These are phyloP conservation scores for Masnerella sp. DNA, from an alignment of 2,888 invertebrate species.

Conservation along the genomic window DNA sequence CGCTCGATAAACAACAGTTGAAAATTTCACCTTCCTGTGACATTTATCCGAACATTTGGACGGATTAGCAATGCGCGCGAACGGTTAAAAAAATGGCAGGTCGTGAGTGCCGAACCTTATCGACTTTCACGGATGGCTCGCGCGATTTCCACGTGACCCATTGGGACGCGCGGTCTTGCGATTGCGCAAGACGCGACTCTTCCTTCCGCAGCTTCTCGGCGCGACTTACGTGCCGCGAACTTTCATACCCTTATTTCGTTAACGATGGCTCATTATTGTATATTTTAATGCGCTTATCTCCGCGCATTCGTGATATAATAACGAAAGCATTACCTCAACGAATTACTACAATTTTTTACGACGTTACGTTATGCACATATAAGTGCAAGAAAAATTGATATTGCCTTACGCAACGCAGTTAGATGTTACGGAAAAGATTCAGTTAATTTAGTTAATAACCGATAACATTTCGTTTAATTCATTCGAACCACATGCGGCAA, in stretches of 20 bases:
- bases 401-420: slow-evolving; percentile 21
- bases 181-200: slow-evolving; percentile 49
- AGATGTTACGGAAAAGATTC: slow-evolving; percentile 34
- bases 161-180: slow-evolving; percentile 39
- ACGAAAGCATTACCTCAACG: slow-evolving; percentile 32
- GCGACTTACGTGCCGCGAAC: slow-evolving; percentile 14
- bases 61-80: slow-evolving; percentile 27
- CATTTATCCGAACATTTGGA: slow-evolving; percentile 19
- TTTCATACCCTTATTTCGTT: slow-evolving; percentile 37
- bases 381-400: slow-evolving; percentile 40
- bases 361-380: slow-evolving; percentile 42
- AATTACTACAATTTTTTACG: slow-evolving; percentile 39
- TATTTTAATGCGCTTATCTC: slow-evolving; percentile 30
- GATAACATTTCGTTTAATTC: no score
- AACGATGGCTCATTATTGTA: slow-evolving; percentile 45
- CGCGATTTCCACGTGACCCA: slow-evolving; percentile 57
- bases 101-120: slow-evolving; percentile 40
- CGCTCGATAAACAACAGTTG: no score
- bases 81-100: no score
- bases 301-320: slow-evolving; percentile 47
- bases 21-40: no score
- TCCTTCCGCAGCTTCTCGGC: slow-evolving; percentile 59
- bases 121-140: slow-evolving; percentile 60
- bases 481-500: no score
- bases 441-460: no score